Evolutionary conservation across 1,140 invertebrate species (phyloP).

Genomic region (Drosophila oshimai): DNA sequence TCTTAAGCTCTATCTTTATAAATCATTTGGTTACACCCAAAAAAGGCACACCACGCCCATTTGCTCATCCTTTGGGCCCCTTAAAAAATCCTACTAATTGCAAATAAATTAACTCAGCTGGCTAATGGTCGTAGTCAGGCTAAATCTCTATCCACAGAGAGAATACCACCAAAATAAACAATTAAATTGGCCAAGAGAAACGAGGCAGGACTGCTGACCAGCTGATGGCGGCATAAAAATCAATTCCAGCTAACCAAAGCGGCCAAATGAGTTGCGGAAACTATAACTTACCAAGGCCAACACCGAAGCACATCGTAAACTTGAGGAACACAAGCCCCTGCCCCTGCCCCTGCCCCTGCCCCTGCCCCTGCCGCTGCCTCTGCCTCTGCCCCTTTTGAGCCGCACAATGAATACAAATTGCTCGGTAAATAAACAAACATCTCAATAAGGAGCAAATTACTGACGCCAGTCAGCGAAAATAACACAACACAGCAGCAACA

Average conservation of each 20-base stretch:
- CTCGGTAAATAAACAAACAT: constrained; percentile 80
- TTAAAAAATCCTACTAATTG: constrained; percentile 57
- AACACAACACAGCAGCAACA: constrained; percentile 26
- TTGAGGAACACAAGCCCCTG: constrained; percentile 26
- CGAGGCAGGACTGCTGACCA: constrained; percentile 11
- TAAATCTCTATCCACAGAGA: not conserved
- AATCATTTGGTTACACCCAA: not conserved
- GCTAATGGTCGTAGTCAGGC: constrained; percentile 23
- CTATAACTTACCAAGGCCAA: constrained; percentile 71
- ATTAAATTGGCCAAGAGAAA: constrained; percentile 61
- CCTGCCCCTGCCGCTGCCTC: not conserved
- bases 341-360: not conserved
- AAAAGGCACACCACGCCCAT: not conserved
- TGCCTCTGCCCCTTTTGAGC: constrained; percentile 20
- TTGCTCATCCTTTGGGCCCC: not conserved
- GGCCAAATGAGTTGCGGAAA: constrained; percentile 78
- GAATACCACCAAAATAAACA: constrained; percentile 61
- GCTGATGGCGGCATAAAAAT: constrained; percentile 66
- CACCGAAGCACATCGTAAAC: constrained; percentile 46
- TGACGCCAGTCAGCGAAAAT: constrained; percentile 73
- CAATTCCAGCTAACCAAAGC: constrained; percentile 68
- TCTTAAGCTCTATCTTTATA: not conserved
- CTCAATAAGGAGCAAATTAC: constrained; percentile 81
- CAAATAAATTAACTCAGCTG: constrained; percentile 74
- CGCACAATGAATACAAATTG: constrained; percentile 80